phyloP scores from a whole-genome alignment of 1,140 invertebrate species.

The Hylaeus volcanicus region DNA sequence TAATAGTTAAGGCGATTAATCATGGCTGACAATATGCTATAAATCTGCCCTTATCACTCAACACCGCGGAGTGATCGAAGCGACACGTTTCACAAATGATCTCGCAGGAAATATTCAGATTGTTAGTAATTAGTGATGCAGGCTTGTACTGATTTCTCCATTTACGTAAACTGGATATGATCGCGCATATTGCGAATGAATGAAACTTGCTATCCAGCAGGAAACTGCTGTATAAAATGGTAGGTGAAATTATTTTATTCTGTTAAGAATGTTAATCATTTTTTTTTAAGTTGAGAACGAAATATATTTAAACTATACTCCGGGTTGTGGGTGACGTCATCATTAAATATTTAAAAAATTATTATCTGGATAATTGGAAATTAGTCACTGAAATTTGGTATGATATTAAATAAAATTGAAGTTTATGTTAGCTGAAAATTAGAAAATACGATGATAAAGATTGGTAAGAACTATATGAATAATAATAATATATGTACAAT shows the following conservation, averaged over 20 bases:
- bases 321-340: too few species aligned
- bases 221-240: neutral
- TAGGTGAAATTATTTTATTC: neutral
- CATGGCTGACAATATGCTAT: neutral
- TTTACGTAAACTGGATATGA: conserved; percentile 10
- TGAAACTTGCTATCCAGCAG: neutral
- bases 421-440: too few species aligned
- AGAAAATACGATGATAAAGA: too few species aligned
- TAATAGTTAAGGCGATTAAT: conserved; percentile 9
- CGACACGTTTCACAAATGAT: neutral
- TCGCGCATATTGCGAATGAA: neutral
- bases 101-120: neutral
- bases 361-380: too few species aligned
- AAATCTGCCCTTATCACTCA: neutral
- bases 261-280: too few species aligned
- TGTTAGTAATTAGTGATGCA: neutral
- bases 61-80: neutral
- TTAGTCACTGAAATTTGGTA: too few species aligned
- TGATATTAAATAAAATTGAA: too few species aligned
- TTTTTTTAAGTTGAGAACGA: too few species aligned
- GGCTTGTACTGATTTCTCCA: neutral
- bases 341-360: too few species aligned
- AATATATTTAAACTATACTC: too few species aligned
- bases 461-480: too few species aligned
- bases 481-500: too few species aligned